A percentile compares a stretch with the other conserved stretches of the same genome.
Conservation (phyloP, 2,113 vertebrate species). For the Mastomys coucha region DNA sequence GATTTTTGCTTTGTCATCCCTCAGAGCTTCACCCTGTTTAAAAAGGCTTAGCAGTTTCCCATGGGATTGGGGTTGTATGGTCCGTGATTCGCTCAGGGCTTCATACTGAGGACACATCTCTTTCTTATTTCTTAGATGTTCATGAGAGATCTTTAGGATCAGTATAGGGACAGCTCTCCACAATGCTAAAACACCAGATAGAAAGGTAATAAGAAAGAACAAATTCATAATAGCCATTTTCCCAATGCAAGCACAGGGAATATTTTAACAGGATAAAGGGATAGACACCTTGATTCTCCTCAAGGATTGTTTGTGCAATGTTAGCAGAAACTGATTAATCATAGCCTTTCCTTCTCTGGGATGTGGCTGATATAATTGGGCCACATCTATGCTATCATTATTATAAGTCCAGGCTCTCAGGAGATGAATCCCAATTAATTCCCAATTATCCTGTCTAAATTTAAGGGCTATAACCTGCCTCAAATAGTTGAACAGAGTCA, state of each 20-base stretch:
- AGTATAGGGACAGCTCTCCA: background rate
- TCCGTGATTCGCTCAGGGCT: background rate
- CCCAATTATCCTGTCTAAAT: constrained; percentile 8
- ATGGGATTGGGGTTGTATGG: background rate
- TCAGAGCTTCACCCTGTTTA: background rate
- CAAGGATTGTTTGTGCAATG: background rate
- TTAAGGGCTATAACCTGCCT: background rate
- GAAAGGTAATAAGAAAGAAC: background rate
- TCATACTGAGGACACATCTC: background rate
- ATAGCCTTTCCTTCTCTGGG: background rate
- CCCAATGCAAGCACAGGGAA: background rate
- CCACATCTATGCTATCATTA: background rate
- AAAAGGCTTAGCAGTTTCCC: background rate
- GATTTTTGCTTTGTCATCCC: background rate
- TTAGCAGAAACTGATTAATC: background rate
- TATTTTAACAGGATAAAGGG: background rate
- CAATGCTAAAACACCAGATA: background rate
- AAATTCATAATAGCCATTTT: background rate
- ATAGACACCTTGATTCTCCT: background rate
- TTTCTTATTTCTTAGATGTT: background rate
- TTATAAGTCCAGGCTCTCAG: background rate
- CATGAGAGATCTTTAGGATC: background rate
- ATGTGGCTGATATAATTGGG: background rate
- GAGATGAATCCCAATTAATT: background rate
- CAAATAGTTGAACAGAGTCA: background rate